phyloP scores from a whole-genome alignment of 2,113 vertebrate species.

The Oreocharis arfaki region DNA sequence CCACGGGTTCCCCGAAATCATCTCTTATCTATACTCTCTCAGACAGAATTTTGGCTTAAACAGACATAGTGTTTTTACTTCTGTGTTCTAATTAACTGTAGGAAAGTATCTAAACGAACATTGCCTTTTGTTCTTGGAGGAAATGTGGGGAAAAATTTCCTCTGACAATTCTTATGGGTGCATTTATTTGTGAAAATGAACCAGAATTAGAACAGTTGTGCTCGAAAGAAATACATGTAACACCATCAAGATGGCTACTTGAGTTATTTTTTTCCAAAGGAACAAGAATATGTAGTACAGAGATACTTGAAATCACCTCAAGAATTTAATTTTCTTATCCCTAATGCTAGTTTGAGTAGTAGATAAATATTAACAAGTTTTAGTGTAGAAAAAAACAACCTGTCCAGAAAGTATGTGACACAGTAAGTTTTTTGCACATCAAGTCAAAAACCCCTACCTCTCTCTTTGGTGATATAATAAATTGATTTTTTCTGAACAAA shows the following conservation, averaged over 20 bases:
- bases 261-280: background rate
- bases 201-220: background rate
- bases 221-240: background rate
- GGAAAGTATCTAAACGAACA: background rate
- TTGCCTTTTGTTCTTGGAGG: background rate
- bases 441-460: background rate
- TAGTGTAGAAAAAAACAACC: background rate
- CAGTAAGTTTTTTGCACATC: background rate
- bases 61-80: background rate
- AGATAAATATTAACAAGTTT: background rate
- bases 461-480: background rate
- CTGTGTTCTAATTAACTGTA: background rate
- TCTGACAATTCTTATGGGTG: rapidly evolving
- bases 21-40: background rate
- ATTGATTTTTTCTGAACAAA: background rate
- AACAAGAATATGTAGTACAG: background rate
- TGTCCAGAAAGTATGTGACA: background rate
- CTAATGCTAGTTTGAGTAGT: background rate
- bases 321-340: background rate
- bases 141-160: background rate
- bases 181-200: background rate
- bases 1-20: background rate
- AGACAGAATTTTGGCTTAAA: background rate
- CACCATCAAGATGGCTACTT: background rate
- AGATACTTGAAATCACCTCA: background rate